Percentiles rank a stretch among this genome's conserved stretches.
Conservation (phyloP, 1,140 invertebrate genomes). For the Aradophagus sp. region DNA sequence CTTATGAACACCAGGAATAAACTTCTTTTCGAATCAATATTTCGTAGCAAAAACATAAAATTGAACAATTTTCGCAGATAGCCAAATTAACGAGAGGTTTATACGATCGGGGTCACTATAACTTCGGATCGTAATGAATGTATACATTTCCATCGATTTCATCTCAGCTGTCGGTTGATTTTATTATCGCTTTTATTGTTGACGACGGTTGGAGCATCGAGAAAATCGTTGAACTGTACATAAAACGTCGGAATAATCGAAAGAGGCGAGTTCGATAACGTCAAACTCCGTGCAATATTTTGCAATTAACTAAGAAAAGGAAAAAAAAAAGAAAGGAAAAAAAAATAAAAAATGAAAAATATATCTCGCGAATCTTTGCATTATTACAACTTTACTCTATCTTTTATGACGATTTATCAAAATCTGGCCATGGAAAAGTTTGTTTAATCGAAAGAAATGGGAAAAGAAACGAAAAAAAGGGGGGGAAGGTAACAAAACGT, state of each 20-base stretch:
- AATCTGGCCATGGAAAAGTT: constrained; percentile 2
- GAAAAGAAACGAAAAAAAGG: not conserved
- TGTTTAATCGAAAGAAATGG: constrained; percentile 6
- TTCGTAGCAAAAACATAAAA: constrained; percentile 6
- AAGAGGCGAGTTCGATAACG: constrained; percentile 3
- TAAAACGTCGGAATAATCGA: constrained; percentile 11
- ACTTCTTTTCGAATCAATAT: no score
- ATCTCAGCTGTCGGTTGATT: constrained; percentile 8
- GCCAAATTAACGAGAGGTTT: constrained; percentile 13
- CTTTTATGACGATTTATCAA: not conserved
- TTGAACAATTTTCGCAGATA: constrained; percentile 15
- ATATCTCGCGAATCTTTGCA: not conserved
- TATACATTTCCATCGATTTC: constrained; percentile 29
- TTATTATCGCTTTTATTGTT: constrained; percentile 16
- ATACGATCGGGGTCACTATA: constrained; percentile 19
- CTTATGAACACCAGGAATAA: no score
- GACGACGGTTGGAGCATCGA: constrained; percentile 9
- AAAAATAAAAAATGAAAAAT: constrained; percentile 5
- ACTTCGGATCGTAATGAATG: constrained; percentile 8
- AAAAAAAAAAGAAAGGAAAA: no score
- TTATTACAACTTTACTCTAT: not conserved
- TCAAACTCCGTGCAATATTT: constrained; percentile 36
- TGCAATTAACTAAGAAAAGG: no score
- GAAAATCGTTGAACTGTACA: constrained; percentile 22
- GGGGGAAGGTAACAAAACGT: constrained; percentile 1